Evolutionary conservation across 2,797 vertebrate species (phyloP), one percentile per base, ranked within the genome.

Genomic region (Oreochromis grahami): DNA sequence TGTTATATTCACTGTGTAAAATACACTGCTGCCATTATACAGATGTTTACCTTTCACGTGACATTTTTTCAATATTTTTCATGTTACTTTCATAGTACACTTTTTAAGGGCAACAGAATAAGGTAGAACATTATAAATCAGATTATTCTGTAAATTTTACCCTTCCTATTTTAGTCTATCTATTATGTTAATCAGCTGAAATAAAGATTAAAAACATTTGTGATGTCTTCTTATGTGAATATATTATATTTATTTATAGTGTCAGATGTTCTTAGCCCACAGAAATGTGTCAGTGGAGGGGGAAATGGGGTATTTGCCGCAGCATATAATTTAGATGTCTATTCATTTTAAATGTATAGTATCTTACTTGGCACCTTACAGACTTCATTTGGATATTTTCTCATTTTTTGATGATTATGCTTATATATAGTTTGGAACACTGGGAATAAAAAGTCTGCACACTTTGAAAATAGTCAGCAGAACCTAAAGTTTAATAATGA

Each of bases 141-240:
- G 83, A 29, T 70, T 79, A 2, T 50, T 87, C 32, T 89, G 83
- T 91, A 87, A 83, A 86, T 90, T 86, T 78, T 76, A 82, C 19
- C 3, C 7, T 34, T 63, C 19, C 58, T 63, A 36, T 60, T 60
- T 60, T 60, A 60, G 32, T n/a, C 56, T 82, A 76, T 9, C 19
- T 91, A 88, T 80, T 32, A 89, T 76, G 84, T 60, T 86, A 65
- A 91, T 89, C 86, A 78, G n/a, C n/a, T 85, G 21, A 84, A 84
- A 89, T 89, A 76, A 87, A 83, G 5, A 77, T 84, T 65, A 1
- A 85, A 87, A 79, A 76, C 7, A 86, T 77, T 52, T 21, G 10
- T 24, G 14, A 82, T 13, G 34, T 58, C 19, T 38, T 79, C 2
- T 58, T 70, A 17, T 74, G 1, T 8, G 10, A 50, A 48, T 50